Evolutionary conservation across 2,888 invertebrate species (phyloP).

Genomic region (Xestobium rufovillosum): DNA sequence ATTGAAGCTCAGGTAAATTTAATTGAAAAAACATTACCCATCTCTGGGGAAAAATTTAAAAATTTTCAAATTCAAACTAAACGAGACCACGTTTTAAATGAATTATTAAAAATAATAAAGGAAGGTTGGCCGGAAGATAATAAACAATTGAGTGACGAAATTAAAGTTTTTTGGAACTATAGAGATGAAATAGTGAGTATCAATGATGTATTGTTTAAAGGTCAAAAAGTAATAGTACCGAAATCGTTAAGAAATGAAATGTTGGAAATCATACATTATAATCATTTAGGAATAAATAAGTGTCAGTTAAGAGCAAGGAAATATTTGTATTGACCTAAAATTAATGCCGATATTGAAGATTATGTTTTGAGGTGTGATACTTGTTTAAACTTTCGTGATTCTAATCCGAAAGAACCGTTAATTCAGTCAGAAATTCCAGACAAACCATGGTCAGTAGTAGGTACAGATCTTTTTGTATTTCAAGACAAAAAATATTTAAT

Average conservation of each 20-base stretch:
- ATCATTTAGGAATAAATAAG: slow-evolving; percentile 19
- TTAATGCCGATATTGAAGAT: slow-evolving; percentile 18
- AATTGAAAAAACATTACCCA: slow-evolving; percentile 7
- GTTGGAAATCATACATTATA: slow-evolving; percentile 16
- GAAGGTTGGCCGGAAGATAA: slow-evolving; percentile 16
- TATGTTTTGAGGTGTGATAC: slow-evolving; percentile 12
- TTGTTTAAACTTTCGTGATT: slow-evolving; percentile 14
- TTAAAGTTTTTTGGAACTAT: slow-evolving; percentile 13
- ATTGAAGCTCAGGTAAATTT: slow-evolving; percentile 9
- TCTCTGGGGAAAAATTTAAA: slow-evolving; percentile 13
- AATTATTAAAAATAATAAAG: slow-evolving; percentile 9
- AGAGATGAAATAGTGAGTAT: slow-evolving; percentile 13
- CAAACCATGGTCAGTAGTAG: slow-evolving; percentile 11
- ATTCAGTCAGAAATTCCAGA: slow-evolving; percentile 9
- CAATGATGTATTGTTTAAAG: slow-evolving; percentile 11
- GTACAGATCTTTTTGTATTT: background rate
- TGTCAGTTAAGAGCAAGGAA: slow-evolving; percentile 14
- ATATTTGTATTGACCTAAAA: slow-evolving; percentile 19
- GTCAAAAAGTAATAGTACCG: background rate
- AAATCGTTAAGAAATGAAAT: slow-evolving; percentile 12
- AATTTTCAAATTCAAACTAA: slow-evolving; percentile 12
- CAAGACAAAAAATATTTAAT: background rate
- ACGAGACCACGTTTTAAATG: slow-evolving; percentile 9
- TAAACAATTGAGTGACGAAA: slow-evolving; percentile 10
- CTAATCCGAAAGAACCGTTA: slow-evolving; percentile 1